Evolutionary conservation across 2,888 invertebrate genomes (phyloP).

Genomic region (Dugesia japonica): DNA sequence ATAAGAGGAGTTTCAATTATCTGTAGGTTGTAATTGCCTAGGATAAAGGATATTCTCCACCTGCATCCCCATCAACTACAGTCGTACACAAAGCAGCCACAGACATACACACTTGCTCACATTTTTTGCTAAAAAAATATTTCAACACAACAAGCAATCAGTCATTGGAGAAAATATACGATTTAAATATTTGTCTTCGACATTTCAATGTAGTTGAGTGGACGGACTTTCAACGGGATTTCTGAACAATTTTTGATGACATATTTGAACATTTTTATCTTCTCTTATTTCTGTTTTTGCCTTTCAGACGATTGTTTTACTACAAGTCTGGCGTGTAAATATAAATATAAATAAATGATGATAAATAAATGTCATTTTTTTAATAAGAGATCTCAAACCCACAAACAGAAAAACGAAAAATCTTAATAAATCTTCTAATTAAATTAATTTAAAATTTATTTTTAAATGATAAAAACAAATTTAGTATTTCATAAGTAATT

Average conservation of each 20-base stretch:
- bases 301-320: too few species aligned
- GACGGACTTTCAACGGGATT: slow-evolving; percentile 11
- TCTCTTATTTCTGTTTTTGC: background rate
- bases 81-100: background rate
- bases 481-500: too few species aligned
- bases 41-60: slow-evolving; percentile 6
- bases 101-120: slow-evolving; percentile 4
- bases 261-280: slow-evolving; percentile 6
- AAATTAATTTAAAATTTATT: too few species aligned
- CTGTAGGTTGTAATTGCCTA: slow-evolving; percentile 11
- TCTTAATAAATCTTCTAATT: too few species aligned
- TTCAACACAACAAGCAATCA: slow-evolving; percentile 20
- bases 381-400: too few species aligned
- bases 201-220: background rate
- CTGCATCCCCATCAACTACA: background rate
- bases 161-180: slow-evolving; percentile 12
- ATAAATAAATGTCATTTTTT: too few species aligned
- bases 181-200: slow-evolving; percentile 9
- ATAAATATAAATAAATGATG: too few species aligned
- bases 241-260: slow-evolving; percentile 9
- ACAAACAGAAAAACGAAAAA: too few species aligned
- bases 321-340: too few species aligned
- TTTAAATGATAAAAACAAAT: too few species aligned
- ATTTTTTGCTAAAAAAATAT: background rate
- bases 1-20: slow-evolving; percentile 16